phyloP scores from a whole-genome alignment of 1,140 invertebrate genomes.

The Physella acuta region DNA sequence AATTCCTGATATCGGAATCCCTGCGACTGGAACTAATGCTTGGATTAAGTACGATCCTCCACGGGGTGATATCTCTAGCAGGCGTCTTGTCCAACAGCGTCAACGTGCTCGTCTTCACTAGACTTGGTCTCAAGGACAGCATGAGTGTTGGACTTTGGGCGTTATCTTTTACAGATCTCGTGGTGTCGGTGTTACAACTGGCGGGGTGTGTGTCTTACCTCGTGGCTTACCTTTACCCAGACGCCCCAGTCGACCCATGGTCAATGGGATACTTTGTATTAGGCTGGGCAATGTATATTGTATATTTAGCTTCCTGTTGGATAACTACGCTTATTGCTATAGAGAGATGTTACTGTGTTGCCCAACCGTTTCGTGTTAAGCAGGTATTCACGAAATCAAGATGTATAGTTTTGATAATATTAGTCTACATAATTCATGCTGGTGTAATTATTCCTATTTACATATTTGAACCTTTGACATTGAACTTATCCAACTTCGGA shows the following conservation, averaged over 20 bases:
- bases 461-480: background rate
- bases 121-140: background rate
- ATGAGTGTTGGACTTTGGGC: background rate
- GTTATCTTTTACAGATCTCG: background rate
- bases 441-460: background rate
- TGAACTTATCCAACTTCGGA: background rate
- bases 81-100: background rate
- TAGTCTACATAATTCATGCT: background rate
- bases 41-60: background rate
- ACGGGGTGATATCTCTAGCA: background rate
- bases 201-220: background rate
- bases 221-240: background rate
- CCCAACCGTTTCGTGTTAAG: background rate
- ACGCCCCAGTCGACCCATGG: background rate
- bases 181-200: background rate
- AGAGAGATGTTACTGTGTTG: conserved; percentile 11
- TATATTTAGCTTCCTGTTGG: conserved; percentile 15
- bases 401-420: background rate
- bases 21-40: too few relatives aligned
- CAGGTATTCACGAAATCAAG: background rate
- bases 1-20: too few relatives aligned
- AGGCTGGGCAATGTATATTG: background rate
- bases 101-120: conserved; percentile 7
- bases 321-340: background rate
- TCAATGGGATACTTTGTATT: background rate